These are phyloP conservation scores for Puntigrus tetrazona DNA, from an alignment of 2,113 vertebrate species.

Conservation along the genomic window DNA sequence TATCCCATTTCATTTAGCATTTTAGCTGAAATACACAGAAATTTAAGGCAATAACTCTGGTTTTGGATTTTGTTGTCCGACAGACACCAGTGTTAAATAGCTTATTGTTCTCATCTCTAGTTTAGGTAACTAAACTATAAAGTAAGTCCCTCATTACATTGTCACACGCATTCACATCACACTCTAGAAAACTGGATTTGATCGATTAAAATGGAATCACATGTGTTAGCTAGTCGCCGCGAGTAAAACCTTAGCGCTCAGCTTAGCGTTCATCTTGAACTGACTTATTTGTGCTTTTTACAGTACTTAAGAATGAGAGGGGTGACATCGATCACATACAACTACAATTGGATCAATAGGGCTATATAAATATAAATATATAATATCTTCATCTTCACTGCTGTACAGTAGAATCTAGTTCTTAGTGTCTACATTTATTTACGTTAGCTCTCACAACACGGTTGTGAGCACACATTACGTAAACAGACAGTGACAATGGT, in stretches of 20 bases:
- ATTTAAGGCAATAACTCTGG: conserved; percentile 77
- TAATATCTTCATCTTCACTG: conserved; percentile 53
- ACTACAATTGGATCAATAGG: conserved; percentile 60
- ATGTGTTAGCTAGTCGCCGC: neutral
- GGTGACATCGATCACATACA: conserved; percentile 31
- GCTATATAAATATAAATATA: conserved; percentile 43
- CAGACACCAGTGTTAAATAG: conserved; percentile 37
- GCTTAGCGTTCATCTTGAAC: conserved; percentile 26
- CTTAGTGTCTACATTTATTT: conserved; percentile 53
- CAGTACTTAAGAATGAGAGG: conserved; percentile 6
- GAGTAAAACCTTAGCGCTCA: conserved; percentile 25
- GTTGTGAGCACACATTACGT: conserved; percentile 71
- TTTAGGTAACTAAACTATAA: neutral
- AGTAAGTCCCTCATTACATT: conserved; percentile 7
- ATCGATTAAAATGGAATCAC: conserved; percentile 27
- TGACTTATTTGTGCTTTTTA: conserved; percentile 33
- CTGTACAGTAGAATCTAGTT: conserved; percentile 57
- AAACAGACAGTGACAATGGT: conserved; percentile 80
- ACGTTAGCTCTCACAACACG: conserved; percentile 56
- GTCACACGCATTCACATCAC: conserved; percentile 13
- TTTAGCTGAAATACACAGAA: conserved; percentile 64
- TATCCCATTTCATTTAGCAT: conserved; percentile 58
- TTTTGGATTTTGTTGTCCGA: conserved; percentile 58
- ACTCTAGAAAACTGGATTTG: conserved; percentile 7
- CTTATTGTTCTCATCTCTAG: conserved; percentile 50